Percentiles rank a stretch among this genome's conserved stretches.
Evolutionary conservation across 2,888 invertebrate genomes (phyloP).

Genomic region (Pachycephus smyrnensis): DNA sequence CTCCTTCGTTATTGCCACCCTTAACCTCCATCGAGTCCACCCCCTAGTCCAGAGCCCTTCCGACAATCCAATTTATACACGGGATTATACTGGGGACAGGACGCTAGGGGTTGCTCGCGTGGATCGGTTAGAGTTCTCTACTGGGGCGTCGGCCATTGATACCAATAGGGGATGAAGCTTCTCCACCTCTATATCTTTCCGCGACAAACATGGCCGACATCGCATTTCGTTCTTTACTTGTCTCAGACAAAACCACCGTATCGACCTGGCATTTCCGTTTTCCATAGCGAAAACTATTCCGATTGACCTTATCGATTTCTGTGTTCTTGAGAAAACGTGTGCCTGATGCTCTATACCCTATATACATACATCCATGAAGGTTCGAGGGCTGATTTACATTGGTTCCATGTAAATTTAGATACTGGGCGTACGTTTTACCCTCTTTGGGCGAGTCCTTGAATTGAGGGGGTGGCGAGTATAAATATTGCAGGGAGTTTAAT

Average conservation of each 20-base stretch:
- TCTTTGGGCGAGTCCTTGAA: background rate
- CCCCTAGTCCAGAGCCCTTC: slow-evolving; percentile 45
- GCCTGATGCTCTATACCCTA: background rate
- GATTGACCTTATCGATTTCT: background rate
- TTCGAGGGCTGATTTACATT: background rate
- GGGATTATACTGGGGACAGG: slow-evolving; percentile 56
- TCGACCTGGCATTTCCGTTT: background rate
- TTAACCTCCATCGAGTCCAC: slow-evolving; percentile 23
- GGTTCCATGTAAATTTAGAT: background rate
- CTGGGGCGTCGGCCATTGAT: background rate
- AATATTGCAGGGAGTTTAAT: background rate
- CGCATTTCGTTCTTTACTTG: background rate
- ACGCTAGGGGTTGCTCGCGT: slow-evolving; percentile 27
- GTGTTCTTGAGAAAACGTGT: background rate
- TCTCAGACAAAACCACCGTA: background rate
- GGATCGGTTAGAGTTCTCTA: slow-evolving; percentile 18
- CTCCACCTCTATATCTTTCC: background rate
- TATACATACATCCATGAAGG: background rate
- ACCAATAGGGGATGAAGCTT: background rate
- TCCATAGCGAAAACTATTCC: background rate
- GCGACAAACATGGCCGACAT: background rate
- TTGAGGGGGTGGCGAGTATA: slow-evolving; percentile 11
- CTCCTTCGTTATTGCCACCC: slow-evolving; percentile 19
- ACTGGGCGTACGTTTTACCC: background rate
- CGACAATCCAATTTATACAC: slow-evolving; percentile 65